Base-by-base conservation (phyloP, 2,888 invertebrate genomes). In the Synergus umbraculus region DNA sequence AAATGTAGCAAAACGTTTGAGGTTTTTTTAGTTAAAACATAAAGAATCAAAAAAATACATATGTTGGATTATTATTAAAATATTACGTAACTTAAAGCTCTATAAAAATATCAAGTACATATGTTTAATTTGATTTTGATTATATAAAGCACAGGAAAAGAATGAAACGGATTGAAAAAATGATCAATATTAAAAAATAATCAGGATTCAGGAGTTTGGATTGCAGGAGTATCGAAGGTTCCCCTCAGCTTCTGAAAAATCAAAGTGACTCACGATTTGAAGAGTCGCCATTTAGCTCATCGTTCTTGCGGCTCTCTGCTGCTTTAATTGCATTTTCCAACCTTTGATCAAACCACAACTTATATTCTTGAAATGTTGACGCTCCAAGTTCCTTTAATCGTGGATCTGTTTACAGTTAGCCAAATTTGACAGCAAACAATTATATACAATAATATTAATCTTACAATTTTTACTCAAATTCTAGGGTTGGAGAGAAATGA, bases 301-400 rank as follows among this genome's bases (percentile, higher is more conserved):
- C 64, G 12, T 60, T 46, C 77, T 77, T 79, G 9, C 79, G 84
- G 80, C 43, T 89, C 82, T 95, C 95, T 13, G 97, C 96, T 9
- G 97, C 97, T 77, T 96, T 96, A 81, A 97, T 96, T 1, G 97
- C 97, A 92, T 97, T 96, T 88, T 97, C 97, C 89, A 97, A 94
- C 83, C 97, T 93, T 91, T 95, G 95, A 90, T 96, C 94, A 91
- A 97, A 95, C 97, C 97, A 97, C 80, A 93, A 94, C 85, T 94
- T 94, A 91, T 97, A 95, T 89, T 97, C 95, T 29, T 92, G 92
- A 86, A 96, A 95, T 85, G 96, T 96, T 78, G 94, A 94, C 90
- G 95, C 94, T 60, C 96, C 95, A 80, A 96, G 93, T 87, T 95
- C 94, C 88, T 96, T 96, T 85, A 97, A 94, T 89, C 95, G 94